Conservation (phyloP, 2,113 vertebrate genomes). For the Macheiramphus alcinus region DNA sequence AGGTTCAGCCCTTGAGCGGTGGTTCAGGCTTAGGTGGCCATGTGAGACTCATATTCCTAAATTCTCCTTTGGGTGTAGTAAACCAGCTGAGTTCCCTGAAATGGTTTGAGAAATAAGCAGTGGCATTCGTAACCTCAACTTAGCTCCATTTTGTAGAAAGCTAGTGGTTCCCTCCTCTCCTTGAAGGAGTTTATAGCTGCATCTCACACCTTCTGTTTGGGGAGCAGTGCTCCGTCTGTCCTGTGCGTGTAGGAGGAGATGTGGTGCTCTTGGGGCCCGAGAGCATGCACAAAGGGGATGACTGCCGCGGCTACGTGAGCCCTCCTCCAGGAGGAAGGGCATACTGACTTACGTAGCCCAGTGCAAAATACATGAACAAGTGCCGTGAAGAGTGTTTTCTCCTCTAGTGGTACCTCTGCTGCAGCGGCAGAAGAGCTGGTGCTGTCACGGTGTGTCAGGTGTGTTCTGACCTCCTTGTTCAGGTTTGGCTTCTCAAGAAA, state of each 20-base stretch:
- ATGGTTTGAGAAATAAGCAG: not conserved
- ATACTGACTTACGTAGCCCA: not conserved
- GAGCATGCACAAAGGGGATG: not conserved
- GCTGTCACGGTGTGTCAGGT: not conserved
- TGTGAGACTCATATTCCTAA: not conserved
- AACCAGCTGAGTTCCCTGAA: not conserved
- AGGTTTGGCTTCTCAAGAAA: not conserved
- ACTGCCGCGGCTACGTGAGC: not conserved
- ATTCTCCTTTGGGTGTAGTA: not conserved
- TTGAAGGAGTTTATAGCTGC: not conserved
- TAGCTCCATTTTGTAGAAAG: not conserved
- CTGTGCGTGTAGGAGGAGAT: accelerated
- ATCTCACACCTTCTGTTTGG: not conserved
- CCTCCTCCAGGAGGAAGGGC: not conserved
- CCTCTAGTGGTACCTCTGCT: not conserved
- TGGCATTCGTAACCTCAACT: not conserved
- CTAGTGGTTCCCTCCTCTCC: not conserved
- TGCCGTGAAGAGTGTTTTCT: not conserved
- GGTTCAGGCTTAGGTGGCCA: not conserved
- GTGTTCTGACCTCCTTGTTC: accelerated
- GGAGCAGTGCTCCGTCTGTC: not conserved
- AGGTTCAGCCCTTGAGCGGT: not conserved
- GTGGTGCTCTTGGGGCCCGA: not conserved
- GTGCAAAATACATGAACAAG: not conserved
- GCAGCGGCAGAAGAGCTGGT: not conserved